Evolutionary conservation across 2,888 invertebrate species (phyloP), one percentile per base, ranked within the genome.

Genomic region (Drosophila mimetica): DNA sequence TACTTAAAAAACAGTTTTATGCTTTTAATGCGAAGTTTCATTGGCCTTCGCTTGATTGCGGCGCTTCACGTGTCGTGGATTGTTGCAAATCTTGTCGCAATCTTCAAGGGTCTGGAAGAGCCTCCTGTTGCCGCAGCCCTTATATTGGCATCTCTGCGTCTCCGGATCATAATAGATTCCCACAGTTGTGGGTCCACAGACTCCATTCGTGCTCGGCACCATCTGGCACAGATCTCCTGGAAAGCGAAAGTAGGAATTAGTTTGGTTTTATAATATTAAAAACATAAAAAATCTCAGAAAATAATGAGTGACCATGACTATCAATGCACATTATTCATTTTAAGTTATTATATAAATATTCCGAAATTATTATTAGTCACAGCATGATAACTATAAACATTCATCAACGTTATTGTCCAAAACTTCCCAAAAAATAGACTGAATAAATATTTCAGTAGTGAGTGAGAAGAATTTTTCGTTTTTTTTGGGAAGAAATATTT

Each of bases 11-110:
- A 25, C 7, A 25, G 7, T 25, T 25, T 7, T 7, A 25, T 25
- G 20, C 70, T 52, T 72, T 87, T 47, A 84, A 60, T 79, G 73
- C 20, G 77, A 76, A 32, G 85, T 85, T 51, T 79, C 85, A 66
- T 82, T 85, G 47, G 52, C 61, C 59, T 75, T 79, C 52, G 65
- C 22, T 4, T 80, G 48, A 7, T 28, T 65, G 63, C 85, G 84
- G 16, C 77, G 46, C 47, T 83, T 85, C 4, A 82, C 58, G 34
- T 90, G 90, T 22, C 89, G 76, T 53, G 71, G 47, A 64, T 80
- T 90, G 50, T 91, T 91, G 67, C 91, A 91, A 30, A 90, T 90
- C 64, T 82, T 83, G 22, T 91, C 91, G 41, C 91, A 91, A 37
- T 90, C 89, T 71, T 90, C 90, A 16, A 91, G 60, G 0, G 81